Evolutionary conservation across 1,140 invertebrate species (phyloP).

Genomic region (Fopius arisanus): DNA sequence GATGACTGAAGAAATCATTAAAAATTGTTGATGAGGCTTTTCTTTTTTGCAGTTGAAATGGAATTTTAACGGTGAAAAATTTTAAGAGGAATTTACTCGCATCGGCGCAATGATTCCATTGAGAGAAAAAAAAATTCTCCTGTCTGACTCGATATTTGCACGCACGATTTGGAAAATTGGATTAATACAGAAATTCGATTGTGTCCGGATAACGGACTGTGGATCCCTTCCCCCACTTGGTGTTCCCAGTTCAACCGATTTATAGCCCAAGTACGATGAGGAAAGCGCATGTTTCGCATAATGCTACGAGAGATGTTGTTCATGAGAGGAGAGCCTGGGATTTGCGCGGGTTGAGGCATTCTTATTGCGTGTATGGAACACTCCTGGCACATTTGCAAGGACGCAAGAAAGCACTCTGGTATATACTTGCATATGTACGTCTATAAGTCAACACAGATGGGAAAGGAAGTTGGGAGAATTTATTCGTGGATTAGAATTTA

Average conservation of each 20-base stretch:
- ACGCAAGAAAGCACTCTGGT: constrained; percentile 28
- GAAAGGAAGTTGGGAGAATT: neutral
- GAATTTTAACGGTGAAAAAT: no score
- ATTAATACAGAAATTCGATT: neutral
- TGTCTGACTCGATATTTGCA: no score
- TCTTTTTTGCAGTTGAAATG: no score
- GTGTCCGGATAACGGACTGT: neutral
- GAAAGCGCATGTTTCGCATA: constrained; percentile 26
- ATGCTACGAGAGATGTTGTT: constrained; percentile 17
- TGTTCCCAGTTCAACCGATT: neutral
- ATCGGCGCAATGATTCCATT: no score
- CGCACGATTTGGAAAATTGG: no score
- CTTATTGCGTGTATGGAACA: constrained; percentile 5
- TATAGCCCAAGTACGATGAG: neutral
- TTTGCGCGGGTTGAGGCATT: constrained; percentile 19
- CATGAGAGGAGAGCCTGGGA: neutral
- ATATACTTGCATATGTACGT: neutral
- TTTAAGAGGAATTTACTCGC: no score
- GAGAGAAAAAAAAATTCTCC: no score
- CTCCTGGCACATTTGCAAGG: constrained; percentile 30
- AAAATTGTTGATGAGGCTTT: neutral
- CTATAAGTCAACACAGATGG: constrained; percentile 7
- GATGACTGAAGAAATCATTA: neutral
- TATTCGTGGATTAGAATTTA: neutral
- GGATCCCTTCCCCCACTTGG: neutral